Evolutionary conservation across 2,888 invertebrate genomes (phyloP).

Genomic region (Gari tellinella): DNA sequence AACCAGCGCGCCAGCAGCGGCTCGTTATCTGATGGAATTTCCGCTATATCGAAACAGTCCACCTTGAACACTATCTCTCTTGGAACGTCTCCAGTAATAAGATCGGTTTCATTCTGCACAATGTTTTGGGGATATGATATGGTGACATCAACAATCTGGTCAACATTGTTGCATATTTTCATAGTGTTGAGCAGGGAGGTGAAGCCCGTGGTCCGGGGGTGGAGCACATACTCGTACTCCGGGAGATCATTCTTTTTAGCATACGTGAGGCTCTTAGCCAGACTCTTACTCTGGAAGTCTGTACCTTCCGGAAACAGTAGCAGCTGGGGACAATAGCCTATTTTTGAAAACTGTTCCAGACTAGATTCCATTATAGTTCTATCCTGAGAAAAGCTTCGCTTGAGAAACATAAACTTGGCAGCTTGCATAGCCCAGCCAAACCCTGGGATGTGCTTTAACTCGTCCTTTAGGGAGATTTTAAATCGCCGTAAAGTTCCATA

Average conservation of each 20-base stretch:
- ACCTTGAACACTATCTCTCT: conserved; percentile 91
- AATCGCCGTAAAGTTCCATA: conserved; percentile 78
- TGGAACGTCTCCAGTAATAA: conserved; percentile 91
- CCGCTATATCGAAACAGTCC: conserved; percentile 83
- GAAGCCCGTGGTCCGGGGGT: conserved; percentile 93
- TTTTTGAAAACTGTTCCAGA: conserved; percentile 32
- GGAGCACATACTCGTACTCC: conserved; percentile 90
- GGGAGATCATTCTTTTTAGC: conserved; percentile 88
- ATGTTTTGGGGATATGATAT: conserved; percentile 91
- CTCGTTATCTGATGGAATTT: conserved; percentile 64
- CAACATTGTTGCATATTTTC: conserved; percentile 87
- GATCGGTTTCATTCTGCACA: conserved; percentile 90
- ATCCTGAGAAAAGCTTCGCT: conserved; percentile 46
- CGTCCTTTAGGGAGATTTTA: conserved; percentile 51
- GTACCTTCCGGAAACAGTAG: conserved; percentile 94
- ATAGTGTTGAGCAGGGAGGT: conserved; percentile 84
- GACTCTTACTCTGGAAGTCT: conserved; percentile 90
- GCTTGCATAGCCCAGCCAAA: conserved; percentile 62
- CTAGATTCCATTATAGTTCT: conserved; percentile 30
- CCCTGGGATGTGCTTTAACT: conserved; percentile 42
- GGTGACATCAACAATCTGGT: conserved; percentile 93
- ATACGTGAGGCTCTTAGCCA: conserved; percentile 89
- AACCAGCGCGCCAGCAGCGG: conserved; percentile 79
- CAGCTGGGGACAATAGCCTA: conserved; percentile 85
- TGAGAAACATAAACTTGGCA: conserved; percentile 45